Evolutionary conservation across 2,888 invertebrate species (phyloP).

Genomic region (Sarcophaga subvicina): DNA sequence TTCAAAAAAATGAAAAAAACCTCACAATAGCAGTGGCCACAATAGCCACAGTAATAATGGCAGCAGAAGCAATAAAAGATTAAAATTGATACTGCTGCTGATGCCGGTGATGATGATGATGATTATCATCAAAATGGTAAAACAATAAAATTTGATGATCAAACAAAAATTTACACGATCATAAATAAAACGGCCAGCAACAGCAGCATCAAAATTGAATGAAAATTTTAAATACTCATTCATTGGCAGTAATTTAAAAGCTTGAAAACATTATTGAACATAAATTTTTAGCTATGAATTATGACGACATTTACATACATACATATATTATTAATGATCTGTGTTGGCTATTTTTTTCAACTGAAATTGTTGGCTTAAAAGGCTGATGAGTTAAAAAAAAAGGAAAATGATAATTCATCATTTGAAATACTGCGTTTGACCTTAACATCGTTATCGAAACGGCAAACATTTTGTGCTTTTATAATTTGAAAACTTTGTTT

Average conservation of each 20-base stretch:
- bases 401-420: no score
- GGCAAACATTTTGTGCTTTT: no score
- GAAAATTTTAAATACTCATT: slow-evolving; percentile 1
- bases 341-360: no score
- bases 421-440: no score
- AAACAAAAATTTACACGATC: slow-evolving; percentile 78
- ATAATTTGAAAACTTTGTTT: no score
- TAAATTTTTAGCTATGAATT: not conserved
- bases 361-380: no score
- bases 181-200: slow-evolving; percentile 51
- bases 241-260: not conserved
- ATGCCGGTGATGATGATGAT: slow-evolving; percentile 11
- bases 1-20: slow-evolving; percentile 1
- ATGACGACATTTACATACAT: no score
- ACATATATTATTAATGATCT: no score
- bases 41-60: slow-evolving; percentile 16
- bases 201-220: slow-evolving; percentile 31
- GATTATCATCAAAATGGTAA: slow-evolving; percentile 42
- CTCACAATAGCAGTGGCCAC: not conserved
- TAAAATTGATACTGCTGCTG: slow-evolving; percentile 3
- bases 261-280: not conserved
- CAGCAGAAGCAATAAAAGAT: slow-evolving; percentile 33
- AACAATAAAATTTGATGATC: slow-evolving; percentile 79
- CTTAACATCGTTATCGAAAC: no score
- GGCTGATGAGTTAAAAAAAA: no score